phyloP scores from a whole-genome alignment of 2,113 vertebrate genomes.

The Ptilorrhoa leucosticta region DNA sequence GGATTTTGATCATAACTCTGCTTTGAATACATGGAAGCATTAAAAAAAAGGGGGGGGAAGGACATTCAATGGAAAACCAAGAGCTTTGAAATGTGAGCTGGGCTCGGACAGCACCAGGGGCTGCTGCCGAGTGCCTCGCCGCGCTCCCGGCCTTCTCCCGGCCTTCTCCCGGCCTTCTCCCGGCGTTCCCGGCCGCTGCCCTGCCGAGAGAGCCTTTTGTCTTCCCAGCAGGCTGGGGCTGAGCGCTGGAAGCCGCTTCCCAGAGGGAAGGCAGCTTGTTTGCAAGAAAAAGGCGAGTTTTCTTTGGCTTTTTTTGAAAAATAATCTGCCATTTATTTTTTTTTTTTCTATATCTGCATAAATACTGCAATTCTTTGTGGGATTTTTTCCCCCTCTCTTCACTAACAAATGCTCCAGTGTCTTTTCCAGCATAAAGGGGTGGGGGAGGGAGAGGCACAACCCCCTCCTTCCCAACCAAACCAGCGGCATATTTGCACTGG shows the following conservation, averaged over 20 bases:
- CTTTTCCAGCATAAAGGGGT: constrained; percentile 13
- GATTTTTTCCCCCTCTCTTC: accelerated
- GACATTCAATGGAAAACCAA: background rate
- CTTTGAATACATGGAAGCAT: background rate
- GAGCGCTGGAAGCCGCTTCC: background rate
- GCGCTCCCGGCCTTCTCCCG: background rate
- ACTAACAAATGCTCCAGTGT: constrained; percentile 34
- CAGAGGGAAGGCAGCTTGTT: constrained; percentile 28
- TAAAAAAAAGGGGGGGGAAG: background rate
- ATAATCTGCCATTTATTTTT: background rate
- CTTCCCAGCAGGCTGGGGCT: background rate
- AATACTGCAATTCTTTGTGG: constrained; percentile 34
- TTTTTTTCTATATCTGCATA: background rate
- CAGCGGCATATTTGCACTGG: constrained; percentile 29
- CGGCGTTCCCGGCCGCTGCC: background rate
- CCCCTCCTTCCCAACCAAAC: background rate
- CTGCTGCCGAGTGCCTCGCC: background rate
- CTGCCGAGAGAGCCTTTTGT: constrained; percentile 19
- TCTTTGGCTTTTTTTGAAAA: constrained; percentile 20
- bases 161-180: background rate
- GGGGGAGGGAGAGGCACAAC: background rate
- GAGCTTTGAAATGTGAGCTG: constrained; percentile 52
- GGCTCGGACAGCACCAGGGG: background rate
- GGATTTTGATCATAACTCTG: constrained; percentile 58
- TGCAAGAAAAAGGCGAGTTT: constrained; percentile 32